A percentile compares a stretch with the other conserved stretches of the same genome.
Conservation (phyloP, 2,113 vertebrate genomes). For the Todiramphus saurophagus region DNA sequence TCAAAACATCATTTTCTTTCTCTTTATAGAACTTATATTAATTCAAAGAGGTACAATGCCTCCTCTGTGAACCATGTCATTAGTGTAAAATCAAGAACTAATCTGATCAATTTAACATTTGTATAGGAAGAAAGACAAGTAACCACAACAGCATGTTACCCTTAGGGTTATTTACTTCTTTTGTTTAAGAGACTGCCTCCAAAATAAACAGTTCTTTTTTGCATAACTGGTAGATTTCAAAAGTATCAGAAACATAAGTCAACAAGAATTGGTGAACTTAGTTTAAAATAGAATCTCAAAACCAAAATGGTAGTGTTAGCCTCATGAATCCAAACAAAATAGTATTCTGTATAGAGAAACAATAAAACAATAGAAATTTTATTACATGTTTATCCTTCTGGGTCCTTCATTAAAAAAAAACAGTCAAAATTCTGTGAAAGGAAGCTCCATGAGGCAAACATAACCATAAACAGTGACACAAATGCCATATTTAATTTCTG, state of each 20-base stretch:
- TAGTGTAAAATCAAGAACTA: conserved; percentile 36
- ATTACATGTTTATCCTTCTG: neutral
- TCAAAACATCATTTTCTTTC: neutral
- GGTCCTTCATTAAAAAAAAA: neutral
- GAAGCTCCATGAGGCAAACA: neutral
- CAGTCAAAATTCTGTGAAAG: neutral
- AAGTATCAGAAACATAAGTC: neutral
- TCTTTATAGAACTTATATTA: neutral
- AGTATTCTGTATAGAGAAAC: neutral
- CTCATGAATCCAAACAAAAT: neutral
- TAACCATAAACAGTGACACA: neutral
- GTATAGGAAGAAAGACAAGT: neutral
- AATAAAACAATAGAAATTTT: neutral
- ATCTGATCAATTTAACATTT: conserved; percentile 33
- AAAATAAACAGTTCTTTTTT: neutral
- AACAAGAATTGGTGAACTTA: neutral
- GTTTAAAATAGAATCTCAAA: neutral
- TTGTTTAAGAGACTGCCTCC: neutral
- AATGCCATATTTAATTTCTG: neutral
- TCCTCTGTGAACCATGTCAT: neutral
- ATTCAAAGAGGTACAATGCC: conserved; percentile 20
- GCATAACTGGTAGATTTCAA: neutral
- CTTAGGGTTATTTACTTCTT: neutral
- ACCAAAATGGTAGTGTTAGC: neutral
- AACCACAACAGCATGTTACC: neutral